phyloP scores from a whole-genome alignment of 2,888 invertebrate genomes.

The Lordiphosa andalusiaca region DNA sequence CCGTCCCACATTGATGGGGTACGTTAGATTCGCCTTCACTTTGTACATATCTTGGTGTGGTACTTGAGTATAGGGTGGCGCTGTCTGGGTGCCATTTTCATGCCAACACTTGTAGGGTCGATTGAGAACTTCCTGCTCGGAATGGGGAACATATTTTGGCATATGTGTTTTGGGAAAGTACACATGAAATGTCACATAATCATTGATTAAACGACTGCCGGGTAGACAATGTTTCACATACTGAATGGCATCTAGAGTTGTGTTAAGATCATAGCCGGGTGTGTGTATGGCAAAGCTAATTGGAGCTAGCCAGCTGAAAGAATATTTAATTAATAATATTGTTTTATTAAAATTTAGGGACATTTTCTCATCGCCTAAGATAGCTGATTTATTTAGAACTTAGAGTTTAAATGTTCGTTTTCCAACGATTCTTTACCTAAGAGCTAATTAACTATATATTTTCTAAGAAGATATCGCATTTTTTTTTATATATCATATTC shows the following conservation, averaged over 20 bases:
- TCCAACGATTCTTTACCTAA: too few relatives aligned
- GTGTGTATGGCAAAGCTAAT: constrained; percentile 85
- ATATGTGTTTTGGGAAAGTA: constrained; percentile 83
- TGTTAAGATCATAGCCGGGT: constrained; percentile 83
- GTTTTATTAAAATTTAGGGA: too few relatives aligned
- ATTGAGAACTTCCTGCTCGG: constrained; percentile 51
- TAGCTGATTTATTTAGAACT: too few relatives aligned
- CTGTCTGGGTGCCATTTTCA: constrained; percentile 7
- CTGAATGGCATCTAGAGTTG: constrained; percentile 83
- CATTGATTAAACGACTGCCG: constrained; percentile 81
- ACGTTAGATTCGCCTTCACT: constrained; percentile 84
- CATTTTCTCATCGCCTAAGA: too few relatives aligned
- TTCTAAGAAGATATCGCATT: too few relatives aligned
- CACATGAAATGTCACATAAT: constrained; percentile 85
- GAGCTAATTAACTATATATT: too few relatives aligned
- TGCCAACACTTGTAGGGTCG: constrained; percentile 54
- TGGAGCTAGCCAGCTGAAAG: constrained; percentile 83
- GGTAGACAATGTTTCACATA: constrained; percentile 83
- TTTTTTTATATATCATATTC: too few relatives aligned
- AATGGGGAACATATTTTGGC: constrained; percentile 79
- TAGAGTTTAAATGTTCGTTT: too few relatives aligned
- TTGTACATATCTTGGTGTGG: constrained; percentile 83
- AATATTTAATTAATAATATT: not conserved
- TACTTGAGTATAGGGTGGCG: constrained; percentile 56
- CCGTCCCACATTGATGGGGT: constrained; percentile 93